Percentiles rank a stretch among this genome's conserved stretches.
phyloP scores from a whole-genome alignment of 2,797 vertebrate species.

The Gastrophryne carolinensis region DNA sequence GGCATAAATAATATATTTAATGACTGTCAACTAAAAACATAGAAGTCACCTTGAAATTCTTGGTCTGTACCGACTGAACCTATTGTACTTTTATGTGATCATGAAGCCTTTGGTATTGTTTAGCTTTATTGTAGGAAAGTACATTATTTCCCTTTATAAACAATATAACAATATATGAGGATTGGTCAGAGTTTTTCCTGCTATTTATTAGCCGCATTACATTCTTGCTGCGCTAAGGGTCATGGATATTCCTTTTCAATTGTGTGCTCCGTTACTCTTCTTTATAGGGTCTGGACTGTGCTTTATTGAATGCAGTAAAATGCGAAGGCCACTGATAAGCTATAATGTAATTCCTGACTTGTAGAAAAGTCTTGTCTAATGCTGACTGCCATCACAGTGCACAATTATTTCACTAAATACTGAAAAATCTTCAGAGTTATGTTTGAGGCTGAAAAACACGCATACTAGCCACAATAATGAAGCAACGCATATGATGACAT shows the following conservation, averaged over 20 bases:
- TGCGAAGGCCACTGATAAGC: constrained; percentile 32
- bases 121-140: neutral
- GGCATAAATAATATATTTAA: neutral
- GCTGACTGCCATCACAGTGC: neutral
- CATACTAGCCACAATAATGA: too few relatives aligned
- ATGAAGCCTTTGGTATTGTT: neutral
- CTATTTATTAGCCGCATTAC: neutral
- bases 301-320: constrained; percentile 25
- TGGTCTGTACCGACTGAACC: neutral
- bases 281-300: neutral
- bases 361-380: neutral
- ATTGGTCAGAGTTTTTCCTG: neutral
- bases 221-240: neutral
- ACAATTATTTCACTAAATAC: too few relatives aligned
- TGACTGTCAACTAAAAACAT: neutral
- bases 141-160: neutral
- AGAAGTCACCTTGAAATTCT: neutral
- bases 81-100: neutral
- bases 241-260: constrained; percentile 1
- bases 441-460: too few relatives aligned
- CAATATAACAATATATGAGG: neutral
- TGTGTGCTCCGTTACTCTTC: neutral
- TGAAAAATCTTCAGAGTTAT: too few relatives aligned
- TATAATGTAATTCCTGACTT: constrained; percentile 6
- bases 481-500: too few relatives aligned